Evolutionary conservation across 2,888 invertebrate genomes (phyloP).

Genomic region (Disparrhopalites patrizii): DNA sequence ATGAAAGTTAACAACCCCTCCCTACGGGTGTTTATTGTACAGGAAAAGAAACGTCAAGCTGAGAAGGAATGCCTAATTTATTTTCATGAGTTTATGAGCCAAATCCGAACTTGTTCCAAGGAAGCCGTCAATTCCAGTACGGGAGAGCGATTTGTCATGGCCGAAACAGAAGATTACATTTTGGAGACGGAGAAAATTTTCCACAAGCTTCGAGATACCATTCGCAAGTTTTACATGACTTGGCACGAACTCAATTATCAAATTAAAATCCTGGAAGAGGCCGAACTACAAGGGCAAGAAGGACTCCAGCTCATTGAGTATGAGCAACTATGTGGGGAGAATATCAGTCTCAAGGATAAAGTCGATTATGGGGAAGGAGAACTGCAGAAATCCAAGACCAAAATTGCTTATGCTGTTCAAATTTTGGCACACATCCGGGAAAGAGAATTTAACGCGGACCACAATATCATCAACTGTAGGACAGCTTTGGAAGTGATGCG

Average conservation of each 20-base stretch:
- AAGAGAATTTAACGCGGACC: slow-evolving; percentile 12
- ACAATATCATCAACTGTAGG: not conserved
- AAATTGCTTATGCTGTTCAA: slow-evolving; percentile 29
- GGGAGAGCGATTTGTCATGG: slow-evolving; percentile 15
- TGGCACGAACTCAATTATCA: slow-evolving; percentile 23
- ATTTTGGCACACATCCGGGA: slow-evolving; percentile 28
- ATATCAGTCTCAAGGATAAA: slow-evolving; percentile 20
- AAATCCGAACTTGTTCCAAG: slow-evolving; percentile 10
- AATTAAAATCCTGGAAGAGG: slow-evolving; percentile 17
- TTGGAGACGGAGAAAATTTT: slow-evolving; percentile 24
- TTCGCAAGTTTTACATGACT: slow-evolving; percentile 19
- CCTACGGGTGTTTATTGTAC: not conserved
- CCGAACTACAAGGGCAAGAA: slow-evolving; percentile 12
- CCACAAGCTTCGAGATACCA: slow-evolving; percentile 20
- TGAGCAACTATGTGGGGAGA: slow-evolving; percentile 32
- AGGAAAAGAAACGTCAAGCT: not conserved
- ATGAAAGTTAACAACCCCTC: not conserved
- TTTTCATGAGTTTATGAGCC: slow-evolving; percentile 10
- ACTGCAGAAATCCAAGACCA: slow-evolving; percentile 23
- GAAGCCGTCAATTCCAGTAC: slow-evolving; percentile 24
- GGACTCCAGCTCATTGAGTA: slow-evolving; percentile 29
- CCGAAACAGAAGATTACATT: slow-evolving; percentile 31
- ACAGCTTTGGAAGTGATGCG: not conserved
- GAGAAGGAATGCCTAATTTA: not conserved
- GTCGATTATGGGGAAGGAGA: slow-evolving; percentile 21